Evolutionary conservation across 2,113 vertebrate genomes (phyloP).

Genomic region (Hymenochirus boettgeri): DNA sequence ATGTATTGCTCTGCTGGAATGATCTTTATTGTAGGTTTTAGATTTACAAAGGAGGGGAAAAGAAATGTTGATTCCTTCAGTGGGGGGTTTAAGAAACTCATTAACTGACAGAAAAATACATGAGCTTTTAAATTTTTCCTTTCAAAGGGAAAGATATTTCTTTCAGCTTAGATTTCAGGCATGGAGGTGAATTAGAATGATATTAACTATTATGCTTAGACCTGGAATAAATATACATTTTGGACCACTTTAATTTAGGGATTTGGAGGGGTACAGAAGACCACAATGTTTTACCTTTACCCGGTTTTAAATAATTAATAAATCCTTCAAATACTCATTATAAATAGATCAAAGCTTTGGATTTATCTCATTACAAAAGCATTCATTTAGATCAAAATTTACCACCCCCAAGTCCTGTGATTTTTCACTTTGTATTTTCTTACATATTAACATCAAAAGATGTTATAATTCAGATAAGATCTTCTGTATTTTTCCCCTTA

Average conservation of each 20-base stretch:
- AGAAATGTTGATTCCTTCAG: conserved; percentile 12
- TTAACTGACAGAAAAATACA: conserved; percentile 45
- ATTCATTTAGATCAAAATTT: conserved; percentile 55
- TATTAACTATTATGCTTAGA: conserved; percentile 43
- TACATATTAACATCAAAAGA: conserved; percentile 58
- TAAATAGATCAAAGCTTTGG: conserved; percentile 56
- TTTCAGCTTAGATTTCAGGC: conserved; percentile 44
- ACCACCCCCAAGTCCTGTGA: conserved; percentile 50
- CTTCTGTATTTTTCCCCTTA: conserved; percentile 41
- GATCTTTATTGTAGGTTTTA: conserved; percentile 16
- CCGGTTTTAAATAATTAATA: conserved; percentile 59
- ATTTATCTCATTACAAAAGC: conserved; percentile 53
- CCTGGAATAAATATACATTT: conserved; percentile 52
- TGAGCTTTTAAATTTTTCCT: conserved; percentile 23
- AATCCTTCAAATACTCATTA: conserved; percentile 58
- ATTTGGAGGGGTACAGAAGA: conserved; percentile 40
- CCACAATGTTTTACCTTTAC: conserved; percentile 41
- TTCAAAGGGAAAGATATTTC: conserved; percentile 25
- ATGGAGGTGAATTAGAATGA: conserved; percentile 30
- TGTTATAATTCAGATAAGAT: conserved; percentile 57
- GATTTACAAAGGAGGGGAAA: conserved; percentile 8
- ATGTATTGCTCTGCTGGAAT: conserved; percentile 5
- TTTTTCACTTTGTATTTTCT: conserved; percentile 51
- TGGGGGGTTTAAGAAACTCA: conserved; percentile 42
- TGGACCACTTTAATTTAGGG: conserved; percentile 27